phyloP scores from a whole-genome alignment of 1,140 invertebrate species.

The Drosophila prosaltans region DNA sequence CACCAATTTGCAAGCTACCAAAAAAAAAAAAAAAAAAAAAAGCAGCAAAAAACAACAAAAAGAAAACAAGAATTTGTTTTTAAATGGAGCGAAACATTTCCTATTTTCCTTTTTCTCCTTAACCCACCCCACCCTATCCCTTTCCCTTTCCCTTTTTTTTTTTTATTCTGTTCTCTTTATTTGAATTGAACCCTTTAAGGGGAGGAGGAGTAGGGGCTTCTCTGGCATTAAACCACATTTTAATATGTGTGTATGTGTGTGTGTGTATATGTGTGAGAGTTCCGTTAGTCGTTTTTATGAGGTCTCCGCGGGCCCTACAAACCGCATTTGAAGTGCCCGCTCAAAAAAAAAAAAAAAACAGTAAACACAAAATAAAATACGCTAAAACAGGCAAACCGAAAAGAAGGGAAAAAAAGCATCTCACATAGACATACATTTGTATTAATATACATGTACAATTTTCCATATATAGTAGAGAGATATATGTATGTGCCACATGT shows the following conservation, averaged over 20 bases:
- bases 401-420: not conserved
- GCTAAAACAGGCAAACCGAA: conserved; percentile 47
- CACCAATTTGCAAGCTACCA: conserved; percentile 51
- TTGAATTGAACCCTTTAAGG: conserved; percentile 20
- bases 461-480: conserved; percentile 46
- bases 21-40: conserved; percentile 13
- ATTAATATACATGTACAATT: conserved; percentile 30
- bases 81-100: conserved; percentile 64
- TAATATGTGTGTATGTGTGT: conserved; percentile 59
- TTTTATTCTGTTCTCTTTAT: not conserved
- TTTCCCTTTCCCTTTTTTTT: not conserved
- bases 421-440: conserved; percentile 14
- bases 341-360: conserved; percentile 50
- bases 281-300: conserved; percentile 75
- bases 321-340: conserved; percentile 75
- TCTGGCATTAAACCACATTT: conserved; percentile 69
- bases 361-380: conserved; percentile 45
- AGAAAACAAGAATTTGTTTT: conserved; percentile 19
- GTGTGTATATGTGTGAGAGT: conserved; percentile 37
- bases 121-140: not conserved
- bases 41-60: conserved; percentile 23
- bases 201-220: not conserved
- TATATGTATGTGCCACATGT: conserved; percentile 32
- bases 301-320: conserved; percentile 74
- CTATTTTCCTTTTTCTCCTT: conserved; percentile 56